phyloP scores from a whole-genome alignment of 2,113 vertebrate genomes.

The Heloderma charlesbogerti region DNA sequence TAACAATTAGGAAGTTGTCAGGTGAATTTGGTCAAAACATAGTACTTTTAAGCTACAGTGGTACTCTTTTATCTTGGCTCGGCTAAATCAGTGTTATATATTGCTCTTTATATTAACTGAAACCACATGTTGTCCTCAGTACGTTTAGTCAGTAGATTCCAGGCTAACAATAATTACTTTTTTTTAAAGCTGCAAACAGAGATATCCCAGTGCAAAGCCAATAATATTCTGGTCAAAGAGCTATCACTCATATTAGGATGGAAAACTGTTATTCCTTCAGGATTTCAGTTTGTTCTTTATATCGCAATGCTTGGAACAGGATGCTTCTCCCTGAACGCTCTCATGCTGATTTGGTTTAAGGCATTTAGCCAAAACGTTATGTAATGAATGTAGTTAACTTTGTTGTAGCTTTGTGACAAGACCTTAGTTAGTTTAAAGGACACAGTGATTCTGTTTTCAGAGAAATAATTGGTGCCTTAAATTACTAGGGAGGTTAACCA shows the following conservation, averaged over 20 bases:
- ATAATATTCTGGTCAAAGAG: neutral
- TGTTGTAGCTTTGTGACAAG: neutral
- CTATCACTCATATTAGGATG: neutral
- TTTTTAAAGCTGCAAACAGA: constrained; percentile 1
- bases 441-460: neutral
- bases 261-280: constrained; percentile 8
- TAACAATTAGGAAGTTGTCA: constrained; percentile 35
- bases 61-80: constrained; percentile 31
- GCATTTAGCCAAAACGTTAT: constrained; percentile 5
- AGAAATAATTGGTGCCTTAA: neutral
- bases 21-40: neutral
- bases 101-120: constrained; percentile 41
- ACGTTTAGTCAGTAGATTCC: constrained; percentile 4
- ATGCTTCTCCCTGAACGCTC: neutral
- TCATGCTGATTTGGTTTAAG: neutral
- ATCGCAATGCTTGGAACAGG: neutral
- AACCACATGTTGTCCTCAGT: constrained; percentile 40
- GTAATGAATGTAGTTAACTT: neutral
- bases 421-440: neutral
- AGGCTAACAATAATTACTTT: constrained; percentile 26
- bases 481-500: neutral
- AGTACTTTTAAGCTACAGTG: constrained; percentile 8
- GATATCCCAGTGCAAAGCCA: neutral
- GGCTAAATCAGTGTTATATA: constrained; percentile 47
- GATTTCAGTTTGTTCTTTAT: neutral